Evolutionary conservation across 1,140 invertebrate species (phyloP).

Genomic region (Choristoneura fumiferana): DNA sequence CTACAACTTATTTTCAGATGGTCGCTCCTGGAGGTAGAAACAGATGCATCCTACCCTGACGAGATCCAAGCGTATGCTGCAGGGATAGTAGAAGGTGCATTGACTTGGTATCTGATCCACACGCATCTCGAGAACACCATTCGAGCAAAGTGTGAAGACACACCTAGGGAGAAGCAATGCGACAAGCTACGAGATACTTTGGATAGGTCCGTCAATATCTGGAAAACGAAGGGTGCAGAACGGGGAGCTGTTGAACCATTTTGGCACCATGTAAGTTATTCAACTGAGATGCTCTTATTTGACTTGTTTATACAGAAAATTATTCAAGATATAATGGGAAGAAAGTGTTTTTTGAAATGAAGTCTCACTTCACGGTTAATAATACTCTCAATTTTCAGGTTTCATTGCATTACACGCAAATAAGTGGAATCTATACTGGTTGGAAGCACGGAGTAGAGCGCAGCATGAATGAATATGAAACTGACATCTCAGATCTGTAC

Average conservation of each 20-base stretch:
- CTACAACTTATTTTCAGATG: slow-evolving; percentile 77
- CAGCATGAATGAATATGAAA: slow-evolving; percentile 80
- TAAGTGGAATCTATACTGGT: slow-evolving; percentile 84
- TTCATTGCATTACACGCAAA: slow-evolving; percentile 84
- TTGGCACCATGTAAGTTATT: slow-evolving; percentile 86
- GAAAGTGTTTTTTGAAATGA: too few species aligned
- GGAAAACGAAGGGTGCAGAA: slow-evolving; percentile 79
- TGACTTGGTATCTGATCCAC: slow-evolving; percentile 90
- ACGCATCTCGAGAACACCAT: slow-evolving; percentile 89
- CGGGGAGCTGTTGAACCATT: slow-evolving; percentile 80
- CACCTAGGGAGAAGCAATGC: slow-evolving; percentile 83
- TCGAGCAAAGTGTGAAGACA: slow-evolving; percentile 82
- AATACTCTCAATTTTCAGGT: slow-evolving; percentile 71
- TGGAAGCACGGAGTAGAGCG: slow-evolving; percentile 83
- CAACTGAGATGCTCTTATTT: too few species aligned
- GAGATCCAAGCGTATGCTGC: slow-evolving; percentile 91
- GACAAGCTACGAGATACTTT: slow-evolving; percentile 83
- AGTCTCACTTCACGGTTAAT: too few species aligned
- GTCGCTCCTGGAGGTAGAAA: slow-evolving; percentile 89
- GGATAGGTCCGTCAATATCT: slow-evolving; percentile 81
- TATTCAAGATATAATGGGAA: too few species aligned
- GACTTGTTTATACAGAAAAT: too few species aligned
- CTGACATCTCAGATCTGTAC: slow-evolving; percentile 83
- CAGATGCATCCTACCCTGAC: slow-evolving; percentile 84
- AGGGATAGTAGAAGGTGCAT: slow-evolving; percentile 91